These are phyloP conservation scores for Salmo trutta DNA, from an alignment of 2,797 vertebrate genomes.

Conservation along the genomic window DNA sequence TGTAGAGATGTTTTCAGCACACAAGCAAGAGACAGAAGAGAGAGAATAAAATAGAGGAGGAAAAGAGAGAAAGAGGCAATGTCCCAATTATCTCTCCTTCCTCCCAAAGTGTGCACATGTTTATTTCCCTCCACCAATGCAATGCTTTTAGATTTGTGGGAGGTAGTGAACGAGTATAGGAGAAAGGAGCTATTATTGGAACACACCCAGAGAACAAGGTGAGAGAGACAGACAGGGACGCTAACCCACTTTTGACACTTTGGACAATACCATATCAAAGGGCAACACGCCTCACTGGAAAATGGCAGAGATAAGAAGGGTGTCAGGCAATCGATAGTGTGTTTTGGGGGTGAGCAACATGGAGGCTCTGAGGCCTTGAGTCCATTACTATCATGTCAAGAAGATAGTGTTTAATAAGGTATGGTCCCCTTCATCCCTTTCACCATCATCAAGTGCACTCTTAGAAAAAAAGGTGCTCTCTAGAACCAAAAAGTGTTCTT, in stretches of 20 bases:
- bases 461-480: too few species aligned
- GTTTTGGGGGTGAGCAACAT: neutral
- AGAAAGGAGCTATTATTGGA: slow-evolving; percentile 17
- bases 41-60: slow-evolving; percentile 20
- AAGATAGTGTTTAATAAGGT: neutral
- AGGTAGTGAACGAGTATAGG: neutral
- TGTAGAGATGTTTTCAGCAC: slow-evolving; percentile 1
- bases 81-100: too few species aligned
- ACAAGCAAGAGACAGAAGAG: slow-evolving; percentile 25
- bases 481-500: too few species aligned
- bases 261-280: slow-evolving; percentile 49
- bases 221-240: slow-evolving; percentile 37
- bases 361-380: neutral
- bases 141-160: too few species aligned
- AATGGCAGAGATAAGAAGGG: neutral
- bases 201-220: slow-evolving; percentile 33
- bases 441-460: too few species aligned
- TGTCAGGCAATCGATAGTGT: neutral
- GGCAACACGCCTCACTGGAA: slow-evolving; percentile 30
- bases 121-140: neutral
- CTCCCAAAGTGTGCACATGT: too few species aligned
- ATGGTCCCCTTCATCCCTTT: neutral
- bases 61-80: slow-evolving; percentile 23
- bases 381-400: neutral
- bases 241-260: slow-evolving; percentile 38